These are phyloP conservation scores for Panzeria rudis DNA, from an alignment of 2,888 invertebrate species.

Conservation along the genomic window DNA sequence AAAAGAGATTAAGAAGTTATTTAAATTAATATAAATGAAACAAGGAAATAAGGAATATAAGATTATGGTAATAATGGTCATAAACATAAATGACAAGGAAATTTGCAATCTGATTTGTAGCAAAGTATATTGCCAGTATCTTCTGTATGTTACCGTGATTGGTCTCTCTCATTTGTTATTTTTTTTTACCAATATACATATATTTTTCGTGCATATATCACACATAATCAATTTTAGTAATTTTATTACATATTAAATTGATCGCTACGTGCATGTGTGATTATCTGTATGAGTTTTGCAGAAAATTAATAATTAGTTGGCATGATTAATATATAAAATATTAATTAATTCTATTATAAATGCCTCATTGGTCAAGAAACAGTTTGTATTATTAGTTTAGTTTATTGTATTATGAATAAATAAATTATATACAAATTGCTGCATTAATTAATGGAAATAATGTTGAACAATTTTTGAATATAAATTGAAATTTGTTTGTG, in stretches of 20 bases:
- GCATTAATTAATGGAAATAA: neutral
- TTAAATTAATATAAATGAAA: neutral
- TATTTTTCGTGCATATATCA: neutral
- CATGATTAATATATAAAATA: conserved; percentile 44
- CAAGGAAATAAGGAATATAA: neutral
- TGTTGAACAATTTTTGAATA: neutral
- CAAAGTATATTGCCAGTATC: no score
- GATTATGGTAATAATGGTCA: no score
- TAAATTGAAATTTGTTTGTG: neutral
- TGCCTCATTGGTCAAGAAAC: neutral
- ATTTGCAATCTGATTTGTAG: no score
- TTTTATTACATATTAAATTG: neutral
- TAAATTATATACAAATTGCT: conserved; percentile 10
- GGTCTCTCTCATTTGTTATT: no score
- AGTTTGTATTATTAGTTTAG: conserved; percentile 29
- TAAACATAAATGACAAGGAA: no score
- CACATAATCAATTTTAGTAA: conserved; percentile 6
- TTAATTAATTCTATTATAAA: conserved; percentile 47
- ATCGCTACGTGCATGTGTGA: neutral
- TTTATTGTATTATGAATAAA: conserved; percentile 18
- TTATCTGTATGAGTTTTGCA: neutral
- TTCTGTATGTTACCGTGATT: no score
- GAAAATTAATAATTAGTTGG: conserved; percentile 26
- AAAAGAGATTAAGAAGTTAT: neutral
- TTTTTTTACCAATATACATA: neutral